A percentile compares a stretch with the other conserved stretches of the same genome.
Evolutionary conservation across 2,888 invertebrate species (phyloP).

Genomic region (Hedychridium roseum): DNA sequence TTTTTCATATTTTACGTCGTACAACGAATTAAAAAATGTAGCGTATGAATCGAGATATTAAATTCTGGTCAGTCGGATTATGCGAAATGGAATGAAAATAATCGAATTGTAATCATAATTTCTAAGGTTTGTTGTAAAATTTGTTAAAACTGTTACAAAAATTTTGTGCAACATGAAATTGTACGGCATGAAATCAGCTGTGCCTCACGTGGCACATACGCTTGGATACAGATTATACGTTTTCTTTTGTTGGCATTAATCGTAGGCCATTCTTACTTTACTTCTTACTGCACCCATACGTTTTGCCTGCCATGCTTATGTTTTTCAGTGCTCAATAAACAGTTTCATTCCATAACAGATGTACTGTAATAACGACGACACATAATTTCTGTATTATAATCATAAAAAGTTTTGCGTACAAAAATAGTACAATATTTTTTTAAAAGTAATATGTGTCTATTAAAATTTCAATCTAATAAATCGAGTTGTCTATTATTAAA

Average conservation of each 20-base stretch:
- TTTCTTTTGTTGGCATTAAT: slow-evolving; percentile 7
- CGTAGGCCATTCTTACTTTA: background rate
- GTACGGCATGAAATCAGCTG: no score
- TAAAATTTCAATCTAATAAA: no score
- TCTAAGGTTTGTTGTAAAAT: background rate
- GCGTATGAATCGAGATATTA: slow-evolving; percentile 17
- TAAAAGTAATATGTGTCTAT: no score
- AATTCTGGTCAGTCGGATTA: slow-evolving; percentile 42
- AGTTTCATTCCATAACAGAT: slow-evolving; percentile 1
- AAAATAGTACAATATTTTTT: no score
- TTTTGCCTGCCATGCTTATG: no score
- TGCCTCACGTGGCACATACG: no score
- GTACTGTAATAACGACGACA: background rate
- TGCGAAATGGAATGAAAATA: slow-evolving; percentile 1
- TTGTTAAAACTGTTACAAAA: slow-evolving; percentile 6
- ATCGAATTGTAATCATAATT: slow-evolving; percentile 4
- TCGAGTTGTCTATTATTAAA: no score
- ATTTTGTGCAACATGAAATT: background rate
- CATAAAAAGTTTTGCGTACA: no score
- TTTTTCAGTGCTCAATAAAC: no score
- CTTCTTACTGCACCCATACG: background rate
- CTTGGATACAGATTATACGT: slow-evolving; percentile 3
- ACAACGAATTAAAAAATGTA: slow-evolving; percentile 42
- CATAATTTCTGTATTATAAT: background rate
- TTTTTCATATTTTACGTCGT: slow-evolving; percentile 49